Evolutionary conservation across 2,888 invertebrate species (phyloP), one percentile per base, ranked within the genome.

Genomic region (Synergus laeviventris): DNA sequence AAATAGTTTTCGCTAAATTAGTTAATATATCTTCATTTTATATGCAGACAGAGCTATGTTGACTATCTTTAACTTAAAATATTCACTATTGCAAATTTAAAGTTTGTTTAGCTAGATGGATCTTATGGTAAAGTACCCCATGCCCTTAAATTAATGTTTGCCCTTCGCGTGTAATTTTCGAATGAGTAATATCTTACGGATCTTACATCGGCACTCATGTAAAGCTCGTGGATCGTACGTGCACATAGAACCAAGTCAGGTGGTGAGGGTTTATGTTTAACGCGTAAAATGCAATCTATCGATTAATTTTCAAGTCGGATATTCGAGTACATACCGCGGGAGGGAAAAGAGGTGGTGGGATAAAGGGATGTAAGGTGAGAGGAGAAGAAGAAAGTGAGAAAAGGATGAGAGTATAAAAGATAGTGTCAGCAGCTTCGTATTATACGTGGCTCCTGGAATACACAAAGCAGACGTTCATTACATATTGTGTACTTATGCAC

Each of bases 231-330:
- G 59, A 18, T 59, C 24, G 11, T 59, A 81, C 81, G 81, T 81
- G 82, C 81, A 80, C 80, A 77, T 78, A 76, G 76, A 88, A 87
- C 82, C 84, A 83, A 87, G 87, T 88, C 87, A 87, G 83, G 84
- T 83, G 83, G 83, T 78, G 85, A 81, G 82, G 81, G 84, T 81
- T 85, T 82, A 81, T 84, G 86, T 84, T 86, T 82, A 85, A 86
- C 86, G 86, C 85, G 85, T 88, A 85, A 87, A 88, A 86, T 87
- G 84, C 84, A 83, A 87, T 83, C 84, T 88, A 88, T 88, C 87
- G 87, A 88, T 87, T 86, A 85, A 86, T 87, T 85, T 83, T 84
- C 84, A 80, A 79, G 84, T 79, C 81, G 84, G 76, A 79, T 76
- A 78, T 78, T 82, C 81, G 79, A 81, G 80, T 78, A 77, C 62